phyloP scores from a whole-genome alignment of 2,797 vertebrate genomes.

The Falco columbarius region DNA sequence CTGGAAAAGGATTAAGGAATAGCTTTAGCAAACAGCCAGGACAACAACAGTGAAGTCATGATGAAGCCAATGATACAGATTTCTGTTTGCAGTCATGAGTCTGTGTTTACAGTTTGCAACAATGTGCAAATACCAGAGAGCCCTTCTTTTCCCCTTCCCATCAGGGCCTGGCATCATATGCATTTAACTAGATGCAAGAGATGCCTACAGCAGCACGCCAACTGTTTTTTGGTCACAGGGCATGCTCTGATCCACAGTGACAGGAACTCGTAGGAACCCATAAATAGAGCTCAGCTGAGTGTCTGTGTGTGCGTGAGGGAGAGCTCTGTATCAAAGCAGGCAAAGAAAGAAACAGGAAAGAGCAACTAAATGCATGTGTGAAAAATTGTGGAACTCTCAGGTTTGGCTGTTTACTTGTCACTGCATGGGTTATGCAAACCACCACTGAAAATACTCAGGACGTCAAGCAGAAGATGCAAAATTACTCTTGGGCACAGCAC shows the following conservation, averaged over 20 bases:
- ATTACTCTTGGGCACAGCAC: neutral
- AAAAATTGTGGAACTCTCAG: neutral
- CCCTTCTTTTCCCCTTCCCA: conserved; percentile 23
- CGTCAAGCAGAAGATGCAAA: neutral
- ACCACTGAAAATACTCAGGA: neutral
- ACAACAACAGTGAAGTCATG: conserved; percentile 22
- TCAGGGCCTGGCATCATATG: neutral
- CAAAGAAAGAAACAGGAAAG: neutral
- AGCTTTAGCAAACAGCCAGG: conserved; percentile 63
- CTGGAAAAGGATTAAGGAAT: conserved; percentile 60
- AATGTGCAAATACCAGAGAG: conserved; percentile 55
- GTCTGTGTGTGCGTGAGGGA: neutral
- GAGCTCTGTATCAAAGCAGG: neutral
- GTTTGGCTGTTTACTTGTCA: neutral
- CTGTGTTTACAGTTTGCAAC: conserved; percentile 45
- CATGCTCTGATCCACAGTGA: neutral
- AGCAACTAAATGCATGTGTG: neutral
- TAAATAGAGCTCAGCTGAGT: neutral
- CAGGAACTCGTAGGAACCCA: neutral
- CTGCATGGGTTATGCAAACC: neutral
- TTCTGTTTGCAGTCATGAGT: conserved; percentile 53
- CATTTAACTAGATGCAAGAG: conserved; percentile 18
- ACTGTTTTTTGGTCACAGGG: neutral
- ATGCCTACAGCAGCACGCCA: conserved; percentile 27
- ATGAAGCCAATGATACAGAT: neutral